Base-by-base conservation (phyloP, 2,113 vertebrate genomes). In the Grammomys dolichurus region DNA sequence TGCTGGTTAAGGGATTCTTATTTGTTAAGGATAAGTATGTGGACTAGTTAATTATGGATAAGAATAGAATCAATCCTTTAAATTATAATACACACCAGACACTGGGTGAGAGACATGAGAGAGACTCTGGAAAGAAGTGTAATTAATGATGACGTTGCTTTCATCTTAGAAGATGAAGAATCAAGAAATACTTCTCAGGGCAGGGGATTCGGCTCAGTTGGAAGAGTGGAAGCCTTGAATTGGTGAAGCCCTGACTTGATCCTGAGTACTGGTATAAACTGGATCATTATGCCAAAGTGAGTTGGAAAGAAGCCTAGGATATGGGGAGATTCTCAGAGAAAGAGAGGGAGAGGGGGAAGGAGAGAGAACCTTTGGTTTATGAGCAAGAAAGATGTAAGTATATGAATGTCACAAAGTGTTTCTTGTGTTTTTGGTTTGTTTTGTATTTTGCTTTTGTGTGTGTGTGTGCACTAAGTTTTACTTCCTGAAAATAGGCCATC, bases 61-160 rank as follows among this genome's bases (percentile, higher is more conserved):
- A 89, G 80, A 60, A 93, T 14, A 89, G 87, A 91, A 78, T 24
- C 67, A 91, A 89, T 81, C 22, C 60, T 91, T 81, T 76, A 76
- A 89, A 81, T 13, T 86, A 13, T 12, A 86, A 72, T 10, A 91
- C 11, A 58, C 16, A 77, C 46, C 67, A 86, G 94, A 82, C 84
- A 19, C 7, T 72, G 73, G 72, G 95, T 91, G 60, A 85, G 0
- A 60, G 67, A 51, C 5, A 5, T 19, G 51, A 60, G 94, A 76
- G 26, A 70, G 56, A 76, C 31, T 84, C 69, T 84, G 60, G 33
- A 70, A 60, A 11, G 70, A 77, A 82, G 75, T 51, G 20, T 17
- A 43, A 70, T 16, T 17, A 43, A 70, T 16, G 63, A 75, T 7
- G 22, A 69, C 9, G 22, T 16, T 33, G 54, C 20, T 26, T 67